These are phyloP conservation scores for Ictinia mississippiensis DNA, from an alignment of 2,797 vertebrate genomes.

Conservation along the genomic window DNA sequence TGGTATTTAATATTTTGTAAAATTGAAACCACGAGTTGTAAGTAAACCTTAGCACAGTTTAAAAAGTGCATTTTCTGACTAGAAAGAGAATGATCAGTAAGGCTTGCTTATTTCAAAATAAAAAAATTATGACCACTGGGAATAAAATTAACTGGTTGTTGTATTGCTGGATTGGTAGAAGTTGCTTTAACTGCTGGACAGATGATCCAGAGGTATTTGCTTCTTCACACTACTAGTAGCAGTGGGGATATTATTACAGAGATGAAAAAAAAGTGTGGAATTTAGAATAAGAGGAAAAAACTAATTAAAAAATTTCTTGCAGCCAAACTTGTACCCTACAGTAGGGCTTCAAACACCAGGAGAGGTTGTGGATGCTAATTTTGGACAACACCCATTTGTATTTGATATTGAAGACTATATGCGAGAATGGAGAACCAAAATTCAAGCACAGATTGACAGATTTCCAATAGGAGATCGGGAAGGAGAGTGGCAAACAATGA, in stretches of 20 bases:
- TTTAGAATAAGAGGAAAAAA: background rate
- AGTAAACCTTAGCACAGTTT: background rate
- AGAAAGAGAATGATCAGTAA: background rate
- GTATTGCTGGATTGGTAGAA: background rate
- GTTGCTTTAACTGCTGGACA: background rate
- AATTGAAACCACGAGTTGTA: background rate
- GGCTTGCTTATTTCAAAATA: background rate
- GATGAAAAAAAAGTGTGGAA: background rate
- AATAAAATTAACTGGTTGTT: background rate
- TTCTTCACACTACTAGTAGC: background rate
- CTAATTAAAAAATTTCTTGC: conserved; percentile 68
- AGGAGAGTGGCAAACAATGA: conserved; percentile 85
- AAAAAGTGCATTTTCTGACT: background rate
- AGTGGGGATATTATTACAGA: background rate
- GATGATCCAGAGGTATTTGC: background rate
- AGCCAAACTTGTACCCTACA: conserved; percentile 85
- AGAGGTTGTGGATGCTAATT: conserved; percentile 86
- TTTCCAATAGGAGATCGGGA: conserved; percentile 81
- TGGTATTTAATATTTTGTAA: background rate
- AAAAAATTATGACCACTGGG: background rate
- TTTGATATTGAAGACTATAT: conserved; percentile 87
- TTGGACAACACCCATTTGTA: conserved; percentile 84
- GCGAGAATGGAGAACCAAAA: conserved; percentile 85
- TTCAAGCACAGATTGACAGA: conserved; percentile 83
- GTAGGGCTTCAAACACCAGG: conserved; percentile 85